Percentiles rank a stretch among this genome's conserved stretches.
Conservation (phyloP, 1,140 invertebrate species). For the silkworm (Bombyx mori) region DNA sequence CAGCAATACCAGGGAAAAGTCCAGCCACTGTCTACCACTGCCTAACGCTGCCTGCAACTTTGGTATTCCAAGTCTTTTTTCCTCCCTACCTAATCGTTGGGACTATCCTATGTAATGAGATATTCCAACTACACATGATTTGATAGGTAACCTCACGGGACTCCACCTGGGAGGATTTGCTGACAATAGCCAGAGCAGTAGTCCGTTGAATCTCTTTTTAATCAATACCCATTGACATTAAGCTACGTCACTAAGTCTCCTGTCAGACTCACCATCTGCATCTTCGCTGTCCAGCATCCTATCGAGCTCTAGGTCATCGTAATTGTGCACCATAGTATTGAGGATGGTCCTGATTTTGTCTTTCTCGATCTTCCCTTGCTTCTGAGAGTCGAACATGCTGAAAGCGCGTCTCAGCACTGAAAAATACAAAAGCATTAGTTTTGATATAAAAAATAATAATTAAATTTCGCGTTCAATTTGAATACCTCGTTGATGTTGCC, state of each 20-base stretch:
- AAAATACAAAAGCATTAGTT: neutral
- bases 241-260: neutral
- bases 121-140: no score
- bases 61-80: no score
- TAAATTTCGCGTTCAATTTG: neutral
- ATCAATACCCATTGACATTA: neutral
- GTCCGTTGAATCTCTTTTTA: neutral
- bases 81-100: no score
- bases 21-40: no score
- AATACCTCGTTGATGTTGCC: no score
- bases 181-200: no score
- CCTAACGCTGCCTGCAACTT: no score
- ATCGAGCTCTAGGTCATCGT: constrained; percentile 80
- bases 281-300: constrained; percentile 78
- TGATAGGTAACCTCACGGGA: no score
- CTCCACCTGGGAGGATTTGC: no score
- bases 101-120: no score
- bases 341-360: constrained; percentile 83
- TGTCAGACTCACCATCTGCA: constrained; percentile 72
- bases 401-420: constrained; percentile 80
- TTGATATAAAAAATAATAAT: neutral
- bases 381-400: constrained; percentile 83
- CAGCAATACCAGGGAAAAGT: no score
- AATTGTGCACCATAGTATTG: constrained; percentile 82
- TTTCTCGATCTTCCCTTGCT: constrained; percentile 80